These are phyloP conservation scores for Catharus minimus DNA, from an alignment of 2,113 vertebrate genomes.

Conservation along the genomic window DNA sequence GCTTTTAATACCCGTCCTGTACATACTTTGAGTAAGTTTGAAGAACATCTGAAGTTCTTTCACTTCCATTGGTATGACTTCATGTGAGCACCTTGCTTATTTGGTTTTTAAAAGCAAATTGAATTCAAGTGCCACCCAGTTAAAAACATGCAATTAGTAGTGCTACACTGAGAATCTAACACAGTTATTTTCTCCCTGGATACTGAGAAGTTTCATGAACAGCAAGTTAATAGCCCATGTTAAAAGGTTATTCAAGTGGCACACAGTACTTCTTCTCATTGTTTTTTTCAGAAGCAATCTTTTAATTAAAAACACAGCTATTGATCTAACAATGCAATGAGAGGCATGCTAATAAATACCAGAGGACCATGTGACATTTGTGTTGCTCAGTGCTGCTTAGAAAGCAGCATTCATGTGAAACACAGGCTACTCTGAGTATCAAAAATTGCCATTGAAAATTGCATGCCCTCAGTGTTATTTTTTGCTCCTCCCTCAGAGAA, in stretches of 20 bases:
- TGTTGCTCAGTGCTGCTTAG: constrained; percentile 9
- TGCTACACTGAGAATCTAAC: not conserved
- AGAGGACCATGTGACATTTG: constrained; percentile 18
- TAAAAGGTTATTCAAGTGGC: not conserved
- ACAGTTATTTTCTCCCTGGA: not conserved
- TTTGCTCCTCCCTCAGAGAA: not conserved
- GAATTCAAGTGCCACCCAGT: not conserved
- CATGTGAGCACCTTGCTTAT: not conserved
- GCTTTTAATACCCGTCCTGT: not conserved
- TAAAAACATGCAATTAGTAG: not conserved
- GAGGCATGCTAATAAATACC: constrained; percentile 58
- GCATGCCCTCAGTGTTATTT: constrained; percentile 15
- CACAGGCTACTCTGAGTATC: not conserved
- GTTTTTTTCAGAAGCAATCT: constrained; percentile 23
- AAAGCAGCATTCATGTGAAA: constrained; percentile 15
- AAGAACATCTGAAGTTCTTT: not conserved
- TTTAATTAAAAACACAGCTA: constrained; percentile 48
- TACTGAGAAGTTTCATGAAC: not conserved
- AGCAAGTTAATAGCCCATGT: not conserved
- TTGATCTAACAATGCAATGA: constrained; percentile 21
- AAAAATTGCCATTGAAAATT: constrained; percentile 9
- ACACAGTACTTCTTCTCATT: not conserved
- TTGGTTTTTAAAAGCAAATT: not conserved
- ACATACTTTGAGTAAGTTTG: not conserved
- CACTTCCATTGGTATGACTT: not conserved